Conservation (phyloP, 2,888 invertebrate species). For the Prenolepis imparis region DNA sequence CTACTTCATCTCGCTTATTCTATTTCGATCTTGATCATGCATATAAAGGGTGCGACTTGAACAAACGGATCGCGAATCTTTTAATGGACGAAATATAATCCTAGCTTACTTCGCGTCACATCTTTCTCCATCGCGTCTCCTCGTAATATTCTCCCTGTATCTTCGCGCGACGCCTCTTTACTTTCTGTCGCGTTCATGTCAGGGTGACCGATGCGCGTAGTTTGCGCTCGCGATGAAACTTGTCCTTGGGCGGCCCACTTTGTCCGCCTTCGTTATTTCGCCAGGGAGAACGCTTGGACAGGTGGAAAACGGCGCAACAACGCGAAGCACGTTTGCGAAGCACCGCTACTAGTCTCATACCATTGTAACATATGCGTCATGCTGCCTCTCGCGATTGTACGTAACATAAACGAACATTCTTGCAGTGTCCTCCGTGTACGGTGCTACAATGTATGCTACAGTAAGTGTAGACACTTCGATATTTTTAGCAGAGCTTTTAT, state of each 20-base stretch:
- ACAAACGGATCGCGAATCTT: slow-evolving; percentile 45
- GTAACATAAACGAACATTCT: slow-evolving; percentile 18
- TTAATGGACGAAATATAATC: slow-evolving; percentile 69
- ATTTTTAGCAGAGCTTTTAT: slow-evolving; percentile 20
- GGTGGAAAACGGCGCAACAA: slow-evolving; percentile 24
- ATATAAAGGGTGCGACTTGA: slow-evolving; percentile 58
- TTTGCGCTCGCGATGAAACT: slow-evolving; percentile 67
- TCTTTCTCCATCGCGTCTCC: background rate
- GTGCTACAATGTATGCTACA: slow-evolving; percentile 31
- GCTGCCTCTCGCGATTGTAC: slow-evolving; percentile 37
- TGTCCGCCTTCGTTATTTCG: slow-evolving; percentile 58
- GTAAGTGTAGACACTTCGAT: slow-evolving; percentile 17
- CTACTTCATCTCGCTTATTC: slow-evolving; percentile 44
- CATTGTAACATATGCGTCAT: slow-evolving; percentile 39
- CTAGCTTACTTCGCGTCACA: slow-evolving; percentile 48
- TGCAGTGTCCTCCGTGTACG: slow-evolving; percentile 22
- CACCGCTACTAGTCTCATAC: background rate
- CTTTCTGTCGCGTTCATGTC: slow-evolving; percentile 54
- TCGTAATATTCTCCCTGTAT: slow-evolving; percentile 32
- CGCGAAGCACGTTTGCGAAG: slow-evolving; percentile 30
- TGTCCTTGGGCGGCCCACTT: slow-evolving; percentile 36
- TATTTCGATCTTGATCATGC: slow-evolving; percentile 59
- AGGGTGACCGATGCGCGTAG: slow-evolving; percentile 65
- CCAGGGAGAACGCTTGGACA: slow-evolving; percentile 29
- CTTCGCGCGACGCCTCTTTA: slow-evolving; percentile 19